phyloP scores from a whole-genome alignment of 92 coral and sea anemone species.

The Porites evermanni region DNA sequence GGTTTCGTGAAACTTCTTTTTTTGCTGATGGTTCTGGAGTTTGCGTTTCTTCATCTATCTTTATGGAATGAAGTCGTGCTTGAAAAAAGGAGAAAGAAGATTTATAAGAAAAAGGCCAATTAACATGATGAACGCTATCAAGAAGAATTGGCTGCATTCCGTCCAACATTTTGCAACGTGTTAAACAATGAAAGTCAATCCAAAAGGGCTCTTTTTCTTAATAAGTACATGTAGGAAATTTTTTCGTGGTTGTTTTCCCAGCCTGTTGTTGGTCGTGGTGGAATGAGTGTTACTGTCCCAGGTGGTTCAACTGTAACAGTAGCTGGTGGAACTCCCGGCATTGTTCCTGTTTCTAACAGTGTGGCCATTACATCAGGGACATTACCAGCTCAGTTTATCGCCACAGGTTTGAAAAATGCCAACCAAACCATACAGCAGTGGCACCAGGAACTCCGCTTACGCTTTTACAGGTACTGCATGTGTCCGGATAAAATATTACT shows the following conservation, averaged over 20 bases:
- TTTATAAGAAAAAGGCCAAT: no score
- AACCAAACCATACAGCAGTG: conserved; percentile 93
- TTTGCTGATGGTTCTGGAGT: conserved; percentile 78
- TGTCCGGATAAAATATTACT: neutral
- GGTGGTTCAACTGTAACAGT: conserved; percentile 88
- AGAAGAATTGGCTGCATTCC: no score
- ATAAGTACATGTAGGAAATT: no score
- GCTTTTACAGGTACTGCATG: conserved; percentile 81
- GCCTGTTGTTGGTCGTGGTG: conserved; percentile 87
- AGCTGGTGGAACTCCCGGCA: conserved; percentile 82
- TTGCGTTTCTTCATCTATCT: conserved; percentile 88
- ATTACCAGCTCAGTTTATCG: conserved; percentile 90
- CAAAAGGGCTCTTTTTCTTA: neutral
- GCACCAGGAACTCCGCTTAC: conserved; percentile 89
- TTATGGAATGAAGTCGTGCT: conserved; percentile 83
- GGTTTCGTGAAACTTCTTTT: conserved; percentile 65
- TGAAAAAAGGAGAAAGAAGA: neutral
- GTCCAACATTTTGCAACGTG: no score
- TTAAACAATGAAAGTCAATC: no score
- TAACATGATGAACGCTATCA: no score
- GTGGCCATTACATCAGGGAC: conserved; percentile 71
- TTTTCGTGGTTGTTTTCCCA: conserved; percentile 9
- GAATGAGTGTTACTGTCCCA: conserved; percentile 80
- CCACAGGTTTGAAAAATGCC: conserved; percentile 84
- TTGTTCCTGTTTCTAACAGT: conserved; percentile 81